Evolutionary conservation across 2,888 invertebrate genomes (phyloP).

Genomic region (Hirtodrosophila trivittata): DNA sequence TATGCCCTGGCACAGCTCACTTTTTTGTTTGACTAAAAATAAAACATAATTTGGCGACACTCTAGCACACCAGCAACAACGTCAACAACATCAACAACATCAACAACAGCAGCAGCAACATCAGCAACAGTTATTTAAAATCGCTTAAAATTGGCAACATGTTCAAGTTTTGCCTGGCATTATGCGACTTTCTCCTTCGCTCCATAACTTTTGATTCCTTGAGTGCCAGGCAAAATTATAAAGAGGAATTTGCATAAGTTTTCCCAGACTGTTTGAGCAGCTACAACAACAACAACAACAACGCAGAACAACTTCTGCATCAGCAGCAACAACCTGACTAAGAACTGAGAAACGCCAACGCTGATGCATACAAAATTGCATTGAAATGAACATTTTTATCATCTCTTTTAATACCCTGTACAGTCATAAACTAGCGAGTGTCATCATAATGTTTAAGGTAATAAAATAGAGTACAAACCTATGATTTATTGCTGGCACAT

Average conservation of each 20-base stretch:
- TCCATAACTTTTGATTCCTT: constrained; percentile 54
- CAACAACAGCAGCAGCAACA: constrained; percentile 8
- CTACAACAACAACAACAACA: constrained; percentile 7
- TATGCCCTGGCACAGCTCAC: constrained; percentile 52
- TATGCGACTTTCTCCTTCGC: constrained; percentile 5
- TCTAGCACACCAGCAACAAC: constrained; percentile 11
- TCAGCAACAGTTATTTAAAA: constrained; percentile 59
- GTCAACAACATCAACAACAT: constrained; percentile 2
- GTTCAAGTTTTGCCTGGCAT: constrained; percentile 34
- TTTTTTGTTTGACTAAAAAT: constrained; percentile 47
- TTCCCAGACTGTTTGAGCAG: constrained; percentile 37
- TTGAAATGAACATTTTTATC: constrained; percentile 24
- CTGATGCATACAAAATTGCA: constrained; percentile 52
- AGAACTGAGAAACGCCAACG: constrained; percentile 16
- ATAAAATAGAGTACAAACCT: too few relatives aligned
- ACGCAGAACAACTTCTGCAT: constrained; percentile 6
- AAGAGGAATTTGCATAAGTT: constrained; percentile 71
- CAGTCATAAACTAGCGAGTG: too few relatives aligned
- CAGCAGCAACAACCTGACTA: constrained; percentile 17
- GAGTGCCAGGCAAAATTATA: constrained; percentile 47
- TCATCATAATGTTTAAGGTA: too few relatives aligned
- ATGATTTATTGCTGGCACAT: too few relatives aligned
- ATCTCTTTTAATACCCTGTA: not conserved
- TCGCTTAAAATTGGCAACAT: constrained; percentile 72
- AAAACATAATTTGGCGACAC: constrained; percentile 55